A percentile compares a stretch with the other conserved stretches of the same genome.
These are phyloP conservation scores for Nannobrachium achirus DNA, from an alignment of 2,113 vertebrate genomes.

Conservation along the genomic window DNA sequence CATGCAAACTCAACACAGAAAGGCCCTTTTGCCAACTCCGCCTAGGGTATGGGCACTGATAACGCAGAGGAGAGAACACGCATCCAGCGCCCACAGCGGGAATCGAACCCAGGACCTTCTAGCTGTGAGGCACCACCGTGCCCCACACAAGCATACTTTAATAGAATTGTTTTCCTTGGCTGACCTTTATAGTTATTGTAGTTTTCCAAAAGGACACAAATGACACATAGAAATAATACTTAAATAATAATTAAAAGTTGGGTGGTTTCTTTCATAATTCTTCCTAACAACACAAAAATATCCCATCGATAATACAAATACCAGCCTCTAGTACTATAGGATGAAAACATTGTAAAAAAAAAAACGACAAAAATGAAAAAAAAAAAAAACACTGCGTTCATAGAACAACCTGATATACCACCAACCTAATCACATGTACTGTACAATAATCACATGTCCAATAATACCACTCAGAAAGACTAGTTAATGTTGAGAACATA, in stretches of 20 bases:
- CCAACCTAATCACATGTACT: constrained; percentile 45
- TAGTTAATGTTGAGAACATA: constrained; percentile 45
- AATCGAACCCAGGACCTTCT: too few species aligned
- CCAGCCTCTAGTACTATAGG: not conserved
- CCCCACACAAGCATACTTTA: not conserved
- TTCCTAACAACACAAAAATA: constrained; percentile 27
- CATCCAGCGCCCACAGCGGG: too few species aligned
- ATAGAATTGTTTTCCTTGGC: constrained; percentile 44
- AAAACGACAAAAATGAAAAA: constrained; percentile 28
- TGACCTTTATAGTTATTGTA: constrained; percentile 12
- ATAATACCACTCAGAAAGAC: constrained; percentile 60
- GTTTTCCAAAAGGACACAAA: constrained; percentile 13
- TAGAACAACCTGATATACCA: constrained; percentile 35
- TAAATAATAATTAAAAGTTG: constrained; percentile 7
- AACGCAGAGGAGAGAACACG: too few species aligned
- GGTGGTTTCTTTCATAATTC: constrained; percentile 4
- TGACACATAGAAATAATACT: constrained; percentile 8
- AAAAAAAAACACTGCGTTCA: constrained; percentile 35
- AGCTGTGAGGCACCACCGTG: too few species aligned
- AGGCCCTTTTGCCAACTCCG: too few species aligned
- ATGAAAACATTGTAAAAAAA: not conserved
- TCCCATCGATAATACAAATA: constrained; percentile 14
- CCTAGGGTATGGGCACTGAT: too few species aligned
- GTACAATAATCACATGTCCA: constrained; percentile 14
- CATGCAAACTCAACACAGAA: too few species aligned